A percentile compares a stretch with the other conserved stretches of the same genome.
These are phyloP conservation scores for Eueremaeus valkanovi DNA, from an alignment of 2,888 invertebrate genomes.

Conservation along the genomic window DNA sequence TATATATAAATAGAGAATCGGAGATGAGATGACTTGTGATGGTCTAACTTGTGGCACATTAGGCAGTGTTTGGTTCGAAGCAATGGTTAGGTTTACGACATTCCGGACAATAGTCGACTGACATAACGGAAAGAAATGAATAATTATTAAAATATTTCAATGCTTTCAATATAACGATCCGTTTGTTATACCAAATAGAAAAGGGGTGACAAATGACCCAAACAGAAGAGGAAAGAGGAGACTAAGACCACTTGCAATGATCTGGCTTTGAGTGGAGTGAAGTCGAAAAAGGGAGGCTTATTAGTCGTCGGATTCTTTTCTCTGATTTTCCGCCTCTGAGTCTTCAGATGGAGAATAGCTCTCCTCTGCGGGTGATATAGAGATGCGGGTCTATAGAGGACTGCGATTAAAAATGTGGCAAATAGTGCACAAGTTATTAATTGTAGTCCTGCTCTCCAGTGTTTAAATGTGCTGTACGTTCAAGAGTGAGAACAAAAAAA, in stretches of 20 bases:
- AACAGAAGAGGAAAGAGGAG: conserved; percentile 7
- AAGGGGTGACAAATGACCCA: conserved; percentile 26
- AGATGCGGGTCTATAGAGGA: conserved; percentile 43
- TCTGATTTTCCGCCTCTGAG: neutral
- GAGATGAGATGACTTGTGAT: neutral
- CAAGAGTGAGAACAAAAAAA: neutral
- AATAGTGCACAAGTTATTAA: conserved; percentile 40
- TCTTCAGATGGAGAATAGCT: conserved; percentile 45
- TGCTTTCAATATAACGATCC: neutral
- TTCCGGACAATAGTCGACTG: neutral
- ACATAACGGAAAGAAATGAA: neutral
- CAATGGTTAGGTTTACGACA: neutral
- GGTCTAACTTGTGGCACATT: neutral
- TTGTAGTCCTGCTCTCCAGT: conserved; percentile 43
- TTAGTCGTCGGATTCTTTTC: conserved; percentile 17
- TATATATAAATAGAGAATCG: neutral
- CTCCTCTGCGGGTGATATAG: conserved; percentile 45
- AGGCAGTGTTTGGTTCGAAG: neutral
- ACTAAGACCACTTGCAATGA: conserved; percentile 7
- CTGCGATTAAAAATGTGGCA: conserved; percentile 37
- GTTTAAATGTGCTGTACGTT: neutral
- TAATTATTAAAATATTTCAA: neutral
- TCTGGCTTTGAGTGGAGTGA: neutral
- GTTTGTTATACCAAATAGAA: conserved; percentile 25
- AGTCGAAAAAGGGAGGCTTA: conserved; percentile 9